Evolutionary conservation across 2,113 vertebrate species (phyloP).

Genomic region (Cololabis saira): DNA sequence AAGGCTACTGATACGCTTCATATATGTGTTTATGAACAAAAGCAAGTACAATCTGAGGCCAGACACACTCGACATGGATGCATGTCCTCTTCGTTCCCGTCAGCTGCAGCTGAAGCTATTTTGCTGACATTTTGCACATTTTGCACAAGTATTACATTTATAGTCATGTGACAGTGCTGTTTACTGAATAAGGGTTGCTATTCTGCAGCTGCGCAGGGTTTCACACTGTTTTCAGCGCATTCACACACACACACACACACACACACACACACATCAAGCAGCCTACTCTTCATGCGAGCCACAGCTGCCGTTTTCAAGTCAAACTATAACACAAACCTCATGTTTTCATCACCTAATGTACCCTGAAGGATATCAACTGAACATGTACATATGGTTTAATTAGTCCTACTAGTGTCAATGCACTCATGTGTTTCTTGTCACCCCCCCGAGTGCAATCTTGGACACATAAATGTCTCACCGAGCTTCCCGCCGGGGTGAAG

Average conservation of each 20-base stretch:
- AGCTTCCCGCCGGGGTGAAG: conserved; percentile 1
- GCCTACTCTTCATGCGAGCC: neutral
- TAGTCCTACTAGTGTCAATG: neutral
- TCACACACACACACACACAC: neutral
- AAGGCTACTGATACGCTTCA: too few species aligned
- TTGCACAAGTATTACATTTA: conserved; percentile 9
- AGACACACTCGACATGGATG: too few species aligned
- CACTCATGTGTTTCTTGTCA: neutral
- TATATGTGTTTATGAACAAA: too few species aligned
- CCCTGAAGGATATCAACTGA: conserved; percentile 3
- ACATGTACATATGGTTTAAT: neutral
- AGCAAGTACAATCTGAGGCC: too few species aligned
- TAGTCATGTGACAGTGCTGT: neutral
- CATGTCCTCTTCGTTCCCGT: too few species aligned
- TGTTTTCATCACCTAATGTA: neutral
- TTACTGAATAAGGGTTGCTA: neutral
- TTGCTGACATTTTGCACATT: neutral
- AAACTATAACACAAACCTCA: neutral
- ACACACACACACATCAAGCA: neutral
- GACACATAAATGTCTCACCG: neutral
- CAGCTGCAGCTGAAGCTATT: too few species aligned
- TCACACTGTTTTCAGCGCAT: neutral
- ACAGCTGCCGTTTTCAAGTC: neutral
- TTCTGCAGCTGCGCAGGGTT: neutral
- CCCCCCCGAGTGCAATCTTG: neutral